A percentile compares a stretch with the other conserved stretches of the same genome.
Evolutionary conservation across 1,140 invertebrate genomes (phyloP).

Genomic region (Bombus superbus): DNA sequence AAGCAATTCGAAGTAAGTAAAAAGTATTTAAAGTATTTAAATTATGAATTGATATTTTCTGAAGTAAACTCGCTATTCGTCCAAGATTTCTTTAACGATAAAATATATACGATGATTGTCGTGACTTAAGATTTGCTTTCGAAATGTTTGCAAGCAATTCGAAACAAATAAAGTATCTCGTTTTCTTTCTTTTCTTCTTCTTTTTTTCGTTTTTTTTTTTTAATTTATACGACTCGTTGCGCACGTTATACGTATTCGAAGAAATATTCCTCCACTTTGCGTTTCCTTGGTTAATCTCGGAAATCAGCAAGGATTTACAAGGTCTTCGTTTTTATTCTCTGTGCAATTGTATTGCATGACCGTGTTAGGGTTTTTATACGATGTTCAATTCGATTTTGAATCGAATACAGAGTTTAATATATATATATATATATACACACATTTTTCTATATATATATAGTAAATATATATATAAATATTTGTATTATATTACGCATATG

Average conservation of each 20-base stretch:
- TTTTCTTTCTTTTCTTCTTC: background rate
- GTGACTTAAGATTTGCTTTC: background rate
- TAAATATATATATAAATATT: constrained; percentile 60
- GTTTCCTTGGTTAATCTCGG: background rate
- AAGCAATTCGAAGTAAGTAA: background rate
- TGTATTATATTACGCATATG: constrained; percentile 61
- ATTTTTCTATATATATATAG: constrained; percentile 49
- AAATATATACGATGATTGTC: background rate
- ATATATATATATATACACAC: constrained; percentile 45
- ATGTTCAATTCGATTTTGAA: constrained; percentile 57
- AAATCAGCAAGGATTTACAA: background rate
- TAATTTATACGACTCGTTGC: constrained; percentile 24
- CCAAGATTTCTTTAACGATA: background rate
- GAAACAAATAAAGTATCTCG: background rate
- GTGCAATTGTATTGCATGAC: constrained; percentile 44
- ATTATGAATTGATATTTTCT: background rate
- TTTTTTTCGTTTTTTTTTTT: background rate
- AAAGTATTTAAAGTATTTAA: constrained; percentile 2
- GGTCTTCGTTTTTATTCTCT: background rate
- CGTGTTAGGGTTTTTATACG: constrained; percentile 46
- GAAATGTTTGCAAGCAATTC: background rate
- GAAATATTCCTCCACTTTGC: constrained; percentile 20
- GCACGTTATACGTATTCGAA: constrained; percentile 18
- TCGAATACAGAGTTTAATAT: constrained; percentile 65
- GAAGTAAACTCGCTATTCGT: background rate